Percentiles rank a stretch among this genome's conserved stretches.
phyloP scores from a whole-genome alignment of 2,113 vertebrate genomes.

The Prionailurus bengalensis region DNA sequence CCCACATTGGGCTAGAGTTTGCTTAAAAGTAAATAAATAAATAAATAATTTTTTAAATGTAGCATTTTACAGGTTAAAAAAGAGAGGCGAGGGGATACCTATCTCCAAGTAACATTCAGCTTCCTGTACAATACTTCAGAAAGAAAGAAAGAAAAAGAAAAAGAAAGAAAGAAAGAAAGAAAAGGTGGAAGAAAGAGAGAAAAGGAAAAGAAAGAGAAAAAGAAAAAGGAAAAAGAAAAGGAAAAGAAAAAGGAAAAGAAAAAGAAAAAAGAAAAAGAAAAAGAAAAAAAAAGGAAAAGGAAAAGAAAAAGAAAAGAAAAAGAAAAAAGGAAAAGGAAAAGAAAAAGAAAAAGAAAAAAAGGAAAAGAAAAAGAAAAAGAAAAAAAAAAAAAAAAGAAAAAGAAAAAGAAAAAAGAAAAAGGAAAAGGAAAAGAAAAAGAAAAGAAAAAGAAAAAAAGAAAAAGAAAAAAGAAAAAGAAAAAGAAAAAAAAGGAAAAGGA shows the following conservation, averaged over 20 bases:
- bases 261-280: no score
- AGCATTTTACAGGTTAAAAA: background rate
- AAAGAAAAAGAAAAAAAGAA: fast-evolving
- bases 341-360: no score
- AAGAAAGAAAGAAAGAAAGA: no score
- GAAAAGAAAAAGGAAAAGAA: background rate
- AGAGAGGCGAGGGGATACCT: constrained; percentile 81
- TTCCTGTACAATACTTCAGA: background rate
- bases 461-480: fast-evolving
- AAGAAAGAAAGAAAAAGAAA: no score
- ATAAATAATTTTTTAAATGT: background rate
- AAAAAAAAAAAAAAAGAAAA: no score
- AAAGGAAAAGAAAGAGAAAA: no score
- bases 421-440: no score
- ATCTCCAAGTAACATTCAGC: constrained; percentile 28
- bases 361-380: no score
- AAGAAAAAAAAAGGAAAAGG: background rate
- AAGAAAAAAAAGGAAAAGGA: no score
- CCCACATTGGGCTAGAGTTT: background rate
- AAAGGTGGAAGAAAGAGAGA: background rate
- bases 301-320: background rate
- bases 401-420: no score
- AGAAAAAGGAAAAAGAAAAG: no score
- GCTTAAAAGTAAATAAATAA: background rate
- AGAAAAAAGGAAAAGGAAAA: no score